A percentile compares a stretch with the other conserved stretches of the same genome.
These are phyloP conservation scores for Cyrtodaria siliqua DNA, from an alignment of 2,888 invertebrate species.

Conservation along the genomic window DNA sequence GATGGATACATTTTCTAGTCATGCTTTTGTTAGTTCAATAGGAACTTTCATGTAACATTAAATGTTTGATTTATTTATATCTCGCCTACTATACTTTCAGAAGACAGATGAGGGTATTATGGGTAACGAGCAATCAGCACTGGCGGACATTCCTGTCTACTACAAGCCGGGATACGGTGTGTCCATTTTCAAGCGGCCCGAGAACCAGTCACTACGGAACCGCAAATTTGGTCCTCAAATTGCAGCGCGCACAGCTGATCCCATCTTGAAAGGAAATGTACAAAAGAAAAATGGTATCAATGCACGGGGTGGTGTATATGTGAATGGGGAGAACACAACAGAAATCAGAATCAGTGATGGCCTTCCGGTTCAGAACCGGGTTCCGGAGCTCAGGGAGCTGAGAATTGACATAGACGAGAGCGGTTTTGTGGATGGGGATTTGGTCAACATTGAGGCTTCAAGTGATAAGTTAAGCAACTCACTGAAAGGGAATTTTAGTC, in stretches of 20 bases:
- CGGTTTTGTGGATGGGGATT: slow-evolving; percentile 48
- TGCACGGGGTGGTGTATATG: not conserved
- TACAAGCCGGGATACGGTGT: slow-evolving; percentile 54
- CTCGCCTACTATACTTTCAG: no score
- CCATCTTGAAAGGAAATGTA: slow-evolving; percentile 31
- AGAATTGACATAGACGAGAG: slow-evolving; percentile 58
- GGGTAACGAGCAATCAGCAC: slow-evolving; percentile 61
- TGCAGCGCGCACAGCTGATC: slow-evolving; percentile 7
- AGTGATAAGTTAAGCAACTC: slow-evolving; percentile 64
- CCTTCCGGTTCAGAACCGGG: slow-evolving; percentile 7
- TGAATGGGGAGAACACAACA: not conserved
- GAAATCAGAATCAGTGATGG: no score
- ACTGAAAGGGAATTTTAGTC: slow-evolving; percentile 78
- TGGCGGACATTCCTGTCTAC: slow-evolving; percentile 60
- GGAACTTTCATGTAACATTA: no score
- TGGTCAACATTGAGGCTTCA: slow-evolving; percentile 7
- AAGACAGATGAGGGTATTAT: slow-evolving; percentile 43
- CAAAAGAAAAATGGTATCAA: slow-evolving; percentile 23
- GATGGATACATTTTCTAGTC: no score
- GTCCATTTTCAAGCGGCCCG: slow-evolving; percentile 46
- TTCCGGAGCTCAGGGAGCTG: slow-evolving; percentile 28
- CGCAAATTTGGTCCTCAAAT: slow-evolving; percentile 37
- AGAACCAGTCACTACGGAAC: slow-evolving; percentile 32
- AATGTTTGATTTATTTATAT: no score
- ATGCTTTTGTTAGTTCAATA: no score